Percentiles rank a stretch among this genome's conserved stretches.
These are phyloP conservation scores for Sebastes vulpes DNA, from an alignment of 2,797 vertebrate species.

Conservation along the genomic window DNA sequence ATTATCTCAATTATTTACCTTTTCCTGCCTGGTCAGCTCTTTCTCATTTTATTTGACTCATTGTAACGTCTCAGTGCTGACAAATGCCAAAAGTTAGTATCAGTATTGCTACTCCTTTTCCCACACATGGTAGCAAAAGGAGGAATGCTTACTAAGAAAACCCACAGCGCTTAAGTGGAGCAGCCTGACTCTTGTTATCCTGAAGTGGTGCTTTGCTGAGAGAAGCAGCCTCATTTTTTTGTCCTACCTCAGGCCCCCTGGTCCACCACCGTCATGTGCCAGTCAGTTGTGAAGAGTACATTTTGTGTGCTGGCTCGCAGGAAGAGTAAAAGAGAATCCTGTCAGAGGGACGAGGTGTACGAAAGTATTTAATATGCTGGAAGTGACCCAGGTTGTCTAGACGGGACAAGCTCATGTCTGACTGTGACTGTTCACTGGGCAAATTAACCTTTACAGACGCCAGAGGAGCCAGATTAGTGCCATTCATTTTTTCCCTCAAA, in stretches of 20 bases:
- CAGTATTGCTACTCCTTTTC: not conserved
- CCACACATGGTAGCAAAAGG: constrained; percentile 25
- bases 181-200: constrained; percentile 63
- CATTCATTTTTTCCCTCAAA: not conserved
- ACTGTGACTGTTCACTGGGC: not conserved
- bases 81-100: not conserved
- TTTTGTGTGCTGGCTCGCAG: constrained; percentile 44
- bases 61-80: not conserved
- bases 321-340: constrained; percentile 23
- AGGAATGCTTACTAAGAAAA: constrained; percentile 21
- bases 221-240: constrained; percentile 24
- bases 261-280: constrained; percentile 61
- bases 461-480: not conserved
- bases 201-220: constrained; percentile 49
- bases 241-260: constrained; percentile 24
- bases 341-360: constrained; percentile 9
- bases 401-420: constrained; percentile 43
- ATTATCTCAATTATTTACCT: not conserved
- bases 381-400: constrained; percentile 48
- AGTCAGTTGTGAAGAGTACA: constrained; percentile 48
- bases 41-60: not conserved
- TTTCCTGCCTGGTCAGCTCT: not conserved
- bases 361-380: constrained; percentile 15
- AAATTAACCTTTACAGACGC: constrained; percentile 11
- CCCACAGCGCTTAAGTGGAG: constrained; percentile 47